Evolutionary conservation across 2,113 vertebrate species (phyloP), one percentile per base, ranked within the genome.

Genomic region (Ranitomeya imitator): DNA sequence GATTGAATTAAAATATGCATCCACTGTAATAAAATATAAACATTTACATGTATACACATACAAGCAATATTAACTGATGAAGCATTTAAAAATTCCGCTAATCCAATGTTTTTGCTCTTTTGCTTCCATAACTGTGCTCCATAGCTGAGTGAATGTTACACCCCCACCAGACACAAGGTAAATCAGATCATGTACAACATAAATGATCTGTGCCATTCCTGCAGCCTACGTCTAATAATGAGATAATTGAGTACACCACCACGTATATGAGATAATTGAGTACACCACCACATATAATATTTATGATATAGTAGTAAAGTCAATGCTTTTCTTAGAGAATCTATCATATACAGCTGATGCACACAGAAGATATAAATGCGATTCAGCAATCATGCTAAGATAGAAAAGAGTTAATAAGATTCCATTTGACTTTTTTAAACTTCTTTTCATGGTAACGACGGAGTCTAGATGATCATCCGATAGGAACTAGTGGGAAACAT

Each of bases 111-210:
- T 73, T 73, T 37, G 26, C 1, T 31, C 16, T 37, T 31, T 6
- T 4, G 61, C 4, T 19, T 18, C 18, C 19, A 1, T 63, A 45
- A 26, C 67, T 26, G 11, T 69, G 67, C 9, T 37, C 8, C 16
- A 10, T 37, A 73, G 69, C 26, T 16, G 31, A 37, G 12, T 15
- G 65, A 67, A 23, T 67, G n/a, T 23, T 10, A 12, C 23, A 23
- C n/a, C 10, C 37, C 65, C 65, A 67, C n/a, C 31, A 74, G 31
- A 74, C 19, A 51, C 7, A 18, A 45, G 71, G 7, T 45, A 45
- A 74, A 74, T 74, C 15, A 74, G 71, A 74, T 74, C 71, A 74
- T 74, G 71, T 51, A 14, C 19, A 74, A 16, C 37, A 45, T 74
- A 19, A 31, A 74, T 74, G 10, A 73, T 77, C 74, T 77, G 18